Evolutionary conservation across 2,797 vertebrate species (phyloP), one percentile per base, ranked within the genome.

Genomic region (Sandelia bainsii): DNA sequence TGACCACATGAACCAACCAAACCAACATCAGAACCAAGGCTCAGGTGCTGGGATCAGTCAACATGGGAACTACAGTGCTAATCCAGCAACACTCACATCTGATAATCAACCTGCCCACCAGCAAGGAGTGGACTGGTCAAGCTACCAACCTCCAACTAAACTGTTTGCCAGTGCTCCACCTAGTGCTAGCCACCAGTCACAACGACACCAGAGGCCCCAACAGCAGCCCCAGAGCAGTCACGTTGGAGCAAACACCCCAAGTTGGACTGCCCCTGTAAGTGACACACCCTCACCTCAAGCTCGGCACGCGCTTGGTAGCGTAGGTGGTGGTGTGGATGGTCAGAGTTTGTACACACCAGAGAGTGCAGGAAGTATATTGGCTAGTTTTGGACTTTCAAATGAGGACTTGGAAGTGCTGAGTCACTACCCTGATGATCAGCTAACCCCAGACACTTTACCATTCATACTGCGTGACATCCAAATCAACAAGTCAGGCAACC

Each of bases 391-490:
- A 76, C 93, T 98, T 76, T 97, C 97, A 67, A 97, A 97, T 17
- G 96, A 98, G 80, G 97, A 98, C 61, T 87, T 98, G 23, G 97
- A 98, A 79, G 95, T 97, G 58, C 94, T 98, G 50, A 98, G 97
- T 85, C 96, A 96, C 58, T 97, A 96, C 76, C 97, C 97, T 1
- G 97, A 98, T 14, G 96, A 97, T 58, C 96, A 97, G 82, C 80
- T 98, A 60, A 98, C 97, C 0, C 96, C 97, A 1, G 96, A 97
- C 72, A 98, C 96, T 79, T 94, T 98, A 91, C 97, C 97, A 0
- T 92, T 96, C 32, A 98, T 98, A 80, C 92, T 98, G 59, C 92
- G 96, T 52, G 96, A 97, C 81, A 96, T 97, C 63, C 94, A 96
- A 65, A 91, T 96, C 44, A 93, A 96, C 16, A 98, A 97, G 91